Evolutionary conservation across 2,797 vertebrate species (phyloP).

Genomic region (Thalassophryne amazonica): DNA sequence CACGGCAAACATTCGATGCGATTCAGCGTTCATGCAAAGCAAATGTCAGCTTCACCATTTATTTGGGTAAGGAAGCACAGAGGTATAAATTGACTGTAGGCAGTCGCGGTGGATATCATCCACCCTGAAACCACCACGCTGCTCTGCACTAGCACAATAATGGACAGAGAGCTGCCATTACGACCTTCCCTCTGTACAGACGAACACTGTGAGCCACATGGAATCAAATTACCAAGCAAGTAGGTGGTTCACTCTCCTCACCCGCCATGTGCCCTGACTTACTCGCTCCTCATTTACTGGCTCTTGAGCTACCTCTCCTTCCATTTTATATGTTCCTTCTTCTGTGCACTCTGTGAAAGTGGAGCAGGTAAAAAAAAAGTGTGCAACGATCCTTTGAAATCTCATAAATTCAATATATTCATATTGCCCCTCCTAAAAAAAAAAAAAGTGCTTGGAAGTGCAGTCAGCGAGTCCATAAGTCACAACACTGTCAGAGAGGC

Average conservation of each 20-base stretch:
- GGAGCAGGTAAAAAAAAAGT: slow-evolving; percentile 9
- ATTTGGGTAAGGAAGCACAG: slow-evolving; percentile 57
- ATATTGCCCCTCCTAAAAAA: slow-evolving; percentile 50
- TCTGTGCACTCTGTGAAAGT: background rate
- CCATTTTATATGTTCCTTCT: background rate
- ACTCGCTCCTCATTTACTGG: background rate
- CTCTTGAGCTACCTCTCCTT: background rate
- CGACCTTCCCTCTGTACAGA: slow-evolving; percentile 48
- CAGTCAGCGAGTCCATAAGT: slow-evolving; percentile 73
- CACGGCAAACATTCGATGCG: background rate
- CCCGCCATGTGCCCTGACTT: background rate
- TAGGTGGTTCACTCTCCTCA: slow-evolving; percentile 45
- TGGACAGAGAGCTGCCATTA: slow-evolving; percentile 65
- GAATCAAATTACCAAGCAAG: slow-evolving; percentile 72
- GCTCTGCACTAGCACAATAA: slow-evolving; percentile 51
- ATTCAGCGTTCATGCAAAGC: slow-evolving; percentile 23
- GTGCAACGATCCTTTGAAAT: slow-evolving; percentile 54
- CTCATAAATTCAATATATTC: slow-evolving; percentile 74
- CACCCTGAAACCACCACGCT: slow-evolving; percentile 55
- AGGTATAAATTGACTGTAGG: slow-evolving; percentile 46
- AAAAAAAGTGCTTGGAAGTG: slow-evolving; percentile 76
- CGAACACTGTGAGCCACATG: slow-evolving; percentile 57
- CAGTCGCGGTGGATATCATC: slow-evolving; percentile 51
- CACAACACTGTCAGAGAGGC: slow-evolving; percentile 70
- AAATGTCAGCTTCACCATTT: slow-evolving; percentile 20